These are phyloP conservation scores for Dorcus parallelipipedus DNA, from an alignment of 2,888 invertebrate genomes.

Conservation along the genomic window DNA sequence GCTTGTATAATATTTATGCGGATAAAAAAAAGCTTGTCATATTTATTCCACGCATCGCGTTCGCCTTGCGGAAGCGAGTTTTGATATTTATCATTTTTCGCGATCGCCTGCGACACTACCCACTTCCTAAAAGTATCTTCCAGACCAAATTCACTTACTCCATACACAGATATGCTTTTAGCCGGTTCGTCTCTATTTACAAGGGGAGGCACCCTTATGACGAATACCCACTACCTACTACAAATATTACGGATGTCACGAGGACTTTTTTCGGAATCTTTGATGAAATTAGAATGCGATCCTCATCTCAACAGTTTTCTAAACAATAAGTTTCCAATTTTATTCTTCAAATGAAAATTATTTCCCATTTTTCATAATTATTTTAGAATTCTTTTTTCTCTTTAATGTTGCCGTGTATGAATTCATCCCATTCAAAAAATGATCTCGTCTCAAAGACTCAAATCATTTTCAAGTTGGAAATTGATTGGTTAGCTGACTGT, in stretches of 20 bases:
- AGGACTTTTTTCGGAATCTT: not conserved
- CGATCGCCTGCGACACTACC: slow-evolving; percentile 20
- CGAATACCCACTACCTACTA: slow-evolving; percentile 16
- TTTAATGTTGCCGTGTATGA: too few species aligned
- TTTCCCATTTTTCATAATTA: too few species aligned
- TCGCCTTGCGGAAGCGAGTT: slow-evolving; percentile 25
- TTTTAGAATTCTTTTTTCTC: too few species aligned
- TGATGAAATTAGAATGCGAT: not conserved
- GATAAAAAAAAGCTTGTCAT: not conserved
- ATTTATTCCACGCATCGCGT: not conserved
- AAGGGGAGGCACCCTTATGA: slow-evolving; percentile 25
- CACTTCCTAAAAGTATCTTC: slow-evolving; percentile 31
- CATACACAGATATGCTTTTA: slow-evolving; percentile 45
- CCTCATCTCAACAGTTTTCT: not conserved
- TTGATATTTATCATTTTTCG: slow-evolving; percentile 34
- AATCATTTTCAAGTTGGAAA: too few species aligned
- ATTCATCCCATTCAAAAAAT: too few species aligned
- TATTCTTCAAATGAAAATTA: not conserved
- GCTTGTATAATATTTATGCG: not conserved
- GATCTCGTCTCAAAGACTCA: too few species aligned
- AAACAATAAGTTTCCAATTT: not conserved
- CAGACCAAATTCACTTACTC: slow-evolving; percentile 49
- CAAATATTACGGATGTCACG: slow-evolving; percentile 5
- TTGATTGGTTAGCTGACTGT: too few species aligned
- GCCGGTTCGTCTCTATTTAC: slow-evolving; percentile 30